Evolutionary conservation across 1,140 invertebrate species (phyloP), one percentile per base, ranked within the genome.

Genomic region (Drosophila repleta): DNA sequence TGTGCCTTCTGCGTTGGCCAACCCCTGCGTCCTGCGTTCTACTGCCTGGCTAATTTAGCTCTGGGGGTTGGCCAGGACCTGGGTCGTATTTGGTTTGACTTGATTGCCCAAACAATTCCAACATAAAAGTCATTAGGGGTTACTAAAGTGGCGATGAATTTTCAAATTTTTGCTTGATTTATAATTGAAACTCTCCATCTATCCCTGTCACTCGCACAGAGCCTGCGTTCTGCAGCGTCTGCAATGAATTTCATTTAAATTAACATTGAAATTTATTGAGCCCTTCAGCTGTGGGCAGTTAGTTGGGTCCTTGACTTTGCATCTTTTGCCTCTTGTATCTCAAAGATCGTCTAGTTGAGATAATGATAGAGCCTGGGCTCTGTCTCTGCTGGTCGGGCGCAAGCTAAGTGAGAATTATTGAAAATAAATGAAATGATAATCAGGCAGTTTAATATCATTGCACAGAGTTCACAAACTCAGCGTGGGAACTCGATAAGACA

Each of bases 111-210:
- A 87, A 88, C 78, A 85, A 85, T 88, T 88, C 49, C 74, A 58
- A 83, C 79, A 88, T 71, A 88, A 71, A 83, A 88, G 83, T 88
- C 83, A 88, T 88, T 88, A 88, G 83, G 85, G 85, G 85, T 89
- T 90, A 89, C 85, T 84, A 89, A 89, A 89, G 85, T 89, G 85
- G 85, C 85, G 85, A 89, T 89, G 85, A 89, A 89, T 89, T 88
- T 84, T 79, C 74, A 89, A 84, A 84, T 79, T 89, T 81, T 56
- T 68, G 67, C 78, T 89, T 89, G 85, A 89, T 89, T 89, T 89
- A 89, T 89, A 89, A 75, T 69, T 55, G 65, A 79, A 46, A 52
- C 63, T 21, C 57, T 63, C 39, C 18, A 43, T 20, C 57, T 56
- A 24, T 74, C 65, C 69, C 51, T n/a, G 29, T 71, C 17, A 3